Conservation (phyloP, 2,113 vertebrate species). For the Hiodon alosoides region DNA sequence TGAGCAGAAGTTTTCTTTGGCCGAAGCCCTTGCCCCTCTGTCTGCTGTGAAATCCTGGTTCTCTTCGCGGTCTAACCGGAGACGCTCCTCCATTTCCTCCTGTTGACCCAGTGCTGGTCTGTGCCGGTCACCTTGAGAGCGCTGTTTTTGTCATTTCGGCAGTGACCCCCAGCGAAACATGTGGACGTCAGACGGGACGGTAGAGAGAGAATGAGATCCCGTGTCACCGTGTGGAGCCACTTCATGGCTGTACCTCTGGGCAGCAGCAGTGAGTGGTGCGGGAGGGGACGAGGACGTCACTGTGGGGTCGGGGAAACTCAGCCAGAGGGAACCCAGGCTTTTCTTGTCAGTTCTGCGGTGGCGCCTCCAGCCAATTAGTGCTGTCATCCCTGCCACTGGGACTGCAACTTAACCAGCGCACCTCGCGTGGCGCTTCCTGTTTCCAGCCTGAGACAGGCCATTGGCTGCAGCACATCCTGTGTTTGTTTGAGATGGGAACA, state of each 20-base stretch:
- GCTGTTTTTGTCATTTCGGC: too few relatives aligned
- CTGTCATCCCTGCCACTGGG: not conserved
- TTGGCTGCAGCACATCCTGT: constrained; percentile 27
- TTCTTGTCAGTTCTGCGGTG: too few relatives aligned
- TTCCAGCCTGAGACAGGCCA: not conserved
- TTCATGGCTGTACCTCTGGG: too few relatives aligned
- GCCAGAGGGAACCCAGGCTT: too few relatives aligned
- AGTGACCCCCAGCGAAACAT: too few relatives aligned
- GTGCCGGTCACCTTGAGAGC: not conserved
- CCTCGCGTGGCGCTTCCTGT: not conserved
- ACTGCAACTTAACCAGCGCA: not conserved
- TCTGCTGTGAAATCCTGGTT: not conserved
- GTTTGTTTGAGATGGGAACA: constrained; percentile 37
- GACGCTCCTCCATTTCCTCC: not conserved
- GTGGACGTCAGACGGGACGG: too few relatives aligned
- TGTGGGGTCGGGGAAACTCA: too few relatives aligned
- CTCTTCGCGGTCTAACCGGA: not conserved
- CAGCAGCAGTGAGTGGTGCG: too few relatives aligned
- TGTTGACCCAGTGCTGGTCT: not conserved
- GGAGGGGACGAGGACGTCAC: too few relatives aligned
- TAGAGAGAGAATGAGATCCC: too few relatives aligned
- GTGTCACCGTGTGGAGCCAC: too few relatives aligned
- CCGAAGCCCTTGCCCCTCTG: not conserved
- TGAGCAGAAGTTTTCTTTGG: not conserved
- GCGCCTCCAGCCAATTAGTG: not conserved